Conservation (phyloP, 2,113 vertebrate species). For the Tylochromis polylepis region DNA sequence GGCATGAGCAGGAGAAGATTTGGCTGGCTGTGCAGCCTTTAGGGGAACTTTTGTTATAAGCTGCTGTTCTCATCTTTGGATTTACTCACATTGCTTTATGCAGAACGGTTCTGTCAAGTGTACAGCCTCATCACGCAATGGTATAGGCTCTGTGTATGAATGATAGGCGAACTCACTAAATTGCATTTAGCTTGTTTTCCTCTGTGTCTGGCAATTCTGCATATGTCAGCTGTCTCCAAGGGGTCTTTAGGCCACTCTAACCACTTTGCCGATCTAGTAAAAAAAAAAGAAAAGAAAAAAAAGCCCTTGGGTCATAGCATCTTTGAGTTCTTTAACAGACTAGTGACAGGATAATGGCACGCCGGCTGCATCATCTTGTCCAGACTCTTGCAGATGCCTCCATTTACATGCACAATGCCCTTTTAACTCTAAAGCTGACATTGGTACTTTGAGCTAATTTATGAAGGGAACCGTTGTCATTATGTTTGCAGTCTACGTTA, state of each 20-base stretch:
- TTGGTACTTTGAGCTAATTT: constrained; percentile 35
- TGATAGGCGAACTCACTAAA: neutral
- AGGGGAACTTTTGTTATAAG: neutral
- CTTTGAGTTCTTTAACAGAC: constrained; percentile 27
- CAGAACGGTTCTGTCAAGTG: neutral
- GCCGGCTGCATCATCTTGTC: neutral
- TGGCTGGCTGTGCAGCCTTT: neutral
- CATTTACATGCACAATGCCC: constrained; percentile 16
- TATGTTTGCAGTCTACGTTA: neutral
- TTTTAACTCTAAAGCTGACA: constrained; percentile 23
- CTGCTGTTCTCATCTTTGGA: neutral
- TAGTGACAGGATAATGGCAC: constrained; percentile 45
- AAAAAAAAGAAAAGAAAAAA: neutral
- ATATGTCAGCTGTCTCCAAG: constrained; percentile 40
- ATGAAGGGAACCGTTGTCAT: constrained; percentile 26
- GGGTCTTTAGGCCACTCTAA: constrained; percentile 11
- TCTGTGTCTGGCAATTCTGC: constrained; percentile 35
- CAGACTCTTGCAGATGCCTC: constrained; percentile 21
- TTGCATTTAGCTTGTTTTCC: neutral
- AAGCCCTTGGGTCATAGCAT: neutral
- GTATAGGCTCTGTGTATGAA: neutral
- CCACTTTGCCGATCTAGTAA: constrained; percentile 13
- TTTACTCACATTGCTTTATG: neutral
- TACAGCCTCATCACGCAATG: neutral
- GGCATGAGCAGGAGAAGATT: neutral